phyloP scores from a whole-genome alignment of 2,113 vertebrate genomes.

The Neodontobutis hainanensis region DNA sequence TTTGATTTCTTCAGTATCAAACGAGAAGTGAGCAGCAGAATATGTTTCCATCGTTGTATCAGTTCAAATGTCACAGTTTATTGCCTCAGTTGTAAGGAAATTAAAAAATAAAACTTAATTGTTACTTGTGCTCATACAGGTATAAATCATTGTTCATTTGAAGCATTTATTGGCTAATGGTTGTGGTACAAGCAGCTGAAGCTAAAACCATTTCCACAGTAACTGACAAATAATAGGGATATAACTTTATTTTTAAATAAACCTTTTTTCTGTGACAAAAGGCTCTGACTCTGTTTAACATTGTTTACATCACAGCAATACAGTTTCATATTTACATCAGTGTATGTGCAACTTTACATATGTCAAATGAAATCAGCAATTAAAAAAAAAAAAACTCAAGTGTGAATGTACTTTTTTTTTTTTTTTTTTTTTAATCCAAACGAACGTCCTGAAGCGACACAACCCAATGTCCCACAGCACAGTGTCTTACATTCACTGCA shows the following conservation, averaged over 20 bases:
- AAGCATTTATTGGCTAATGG: conserved; percentile 15
- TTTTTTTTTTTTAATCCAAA: not conserved
- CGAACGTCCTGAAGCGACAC: not conserved
- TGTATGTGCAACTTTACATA: not conserved
- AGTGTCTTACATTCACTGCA: conserved; percentile 26
- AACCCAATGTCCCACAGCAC: conserved; percentile 12
- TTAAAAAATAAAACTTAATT: not conserved
- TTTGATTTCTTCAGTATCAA: not conserved
- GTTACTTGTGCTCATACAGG: not conserved
- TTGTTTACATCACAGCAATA: conserved; percentile 63
- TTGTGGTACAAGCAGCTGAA: conserved; percentile 24
- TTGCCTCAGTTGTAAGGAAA: conserved; percentile 31
- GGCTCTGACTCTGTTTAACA: conserved; percentile 56
- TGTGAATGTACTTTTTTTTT: not conserved
- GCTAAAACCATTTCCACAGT: conserved; percentile 48
- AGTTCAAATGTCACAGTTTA: conserved; percentile 9
- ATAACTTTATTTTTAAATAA: conserved; percentile 99
- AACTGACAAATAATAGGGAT: conserved; percentile 81
- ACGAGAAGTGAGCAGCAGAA: too few species aligned
- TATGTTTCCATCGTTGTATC: not conserved
- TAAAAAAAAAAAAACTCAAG: conserved; percentile 5
- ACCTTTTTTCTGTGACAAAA: conserved; percentile 86
- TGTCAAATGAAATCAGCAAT: not conserved
- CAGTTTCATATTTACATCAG: conserved; percentile 61
- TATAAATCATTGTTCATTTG: conserved; percentile 11